Evolutionary conservation across 2,113 vertebrate genomes (phyloP), one percentile per base, ranked within the genome.

Genomic region (Rhabdomys dilectus): DNA sequence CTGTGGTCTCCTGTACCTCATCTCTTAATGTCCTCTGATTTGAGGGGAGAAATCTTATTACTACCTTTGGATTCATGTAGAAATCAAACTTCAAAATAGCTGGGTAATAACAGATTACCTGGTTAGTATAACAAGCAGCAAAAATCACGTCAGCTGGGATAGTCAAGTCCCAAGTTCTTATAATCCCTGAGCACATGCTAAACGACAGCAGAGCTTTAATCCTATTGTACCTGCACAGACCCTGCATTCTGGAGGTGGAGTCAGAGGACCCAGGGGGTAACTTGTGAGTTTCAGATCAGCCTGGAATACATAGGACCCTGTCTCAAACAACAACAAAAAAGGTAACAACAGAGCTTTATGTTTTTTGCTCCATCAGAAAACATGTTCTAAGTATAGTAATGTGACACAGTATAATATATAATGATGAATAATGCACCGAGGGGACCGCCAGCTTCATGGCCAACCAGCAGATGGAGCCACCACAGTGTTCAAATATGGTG

Each of bases 321-420:
- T 56, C 68, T 56, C 15, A 73, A 73, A 88, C 48, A 88, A 72
- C 19, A 29, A 51, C 31, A 26, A 39, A 84, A 48, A 66, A 34
- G 15, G 4, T 34, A 68, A 66, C 10, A 86, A 12, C 62, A 68
- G 12, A 82, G 11, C 19, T 51, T 51, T 87, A 68, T 19, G 7
- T 86, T 86, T 91, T 90, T 45, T 42, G 58, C 9, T 89, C 82
- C 60, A 51, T 58, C 51, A 91, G 80, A 91, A 89, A 91, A 64
- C 62, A 53, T 36, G 9, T 72, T 88, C 89, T 78, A 62, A 26
- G 62, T 42, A 26, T 39, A 42, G 24, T 62, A 85, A 45, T 85
- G 31, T 60, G 36, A 60, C 64, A 8, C 24, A 85, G 19, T 19
- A 72, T 89, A 89, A 36, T 15, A 56, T 42, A 70, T 90, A 82